These are phyloP conservation scores for Myiagra hebetior DNA, from an alignment of 2,113 vertebrate species.

Conservation along the genomic window DNA sequence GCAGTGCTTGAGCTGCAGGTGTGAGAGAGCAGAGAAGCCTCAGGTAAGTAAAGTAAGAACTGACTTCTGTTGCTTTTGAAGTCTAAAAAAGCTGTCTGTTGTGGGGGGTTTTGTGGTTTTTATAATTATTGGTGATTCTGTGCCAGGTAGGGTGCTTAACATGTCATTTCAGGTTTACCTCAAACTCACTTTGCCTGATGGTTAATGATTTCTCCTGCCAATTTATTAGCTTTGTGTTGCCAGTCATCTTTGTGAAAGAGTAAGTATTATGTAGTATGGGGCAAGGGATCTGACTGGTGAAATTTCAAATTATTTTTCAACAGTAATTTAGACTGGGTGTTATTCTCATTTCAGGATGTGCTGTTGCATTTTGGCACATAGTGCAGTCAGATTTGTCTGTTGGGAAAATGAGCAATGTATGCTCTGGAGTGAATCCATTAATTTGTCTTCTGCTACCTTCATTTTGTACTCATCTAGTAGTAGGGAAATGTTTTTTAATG, in stretches of 20 bases:
- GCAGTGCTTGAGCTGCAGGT: neutral
- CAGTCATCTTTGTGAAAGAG: neutral
- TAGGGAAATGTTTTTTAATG: neutral
- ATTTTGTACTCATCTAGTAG: neutral
- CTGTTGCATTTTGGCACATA: neutral
- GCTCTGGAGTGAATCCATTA: neutral
- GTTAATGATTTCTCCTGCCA: neutral
- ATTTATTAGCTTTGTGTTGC: neutral
- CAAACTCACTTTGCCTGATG: neutral
- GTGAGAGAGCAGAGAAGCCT: neutral
- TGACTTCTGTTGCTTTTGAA: neutral
- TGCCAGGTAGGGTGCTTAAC: neutral
- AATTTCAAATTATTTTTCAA: neutral
- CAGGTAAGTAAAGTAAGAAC: slow-evolving; percentile 4
- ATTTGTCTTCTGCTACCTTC: neutral
- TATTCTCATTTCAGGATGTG: neutral
- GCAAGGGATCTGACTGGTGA: neutral
- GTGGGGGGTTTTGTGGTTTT: neutral
- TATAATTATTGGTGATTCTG: neutral
- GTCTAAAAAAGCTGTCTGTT: neutral
- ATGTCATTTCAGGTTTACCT: neutral
- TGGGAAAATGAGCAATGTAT: neutral
- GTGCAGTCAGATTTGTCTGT: neutral
- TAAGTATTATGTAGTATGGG: neutral
- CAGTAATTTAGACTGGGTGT: neutral